Evolutionary conservation across 2,797 vertebrate species (phyloP).

Genomic region (Pangasius mekongensis): DNA sequence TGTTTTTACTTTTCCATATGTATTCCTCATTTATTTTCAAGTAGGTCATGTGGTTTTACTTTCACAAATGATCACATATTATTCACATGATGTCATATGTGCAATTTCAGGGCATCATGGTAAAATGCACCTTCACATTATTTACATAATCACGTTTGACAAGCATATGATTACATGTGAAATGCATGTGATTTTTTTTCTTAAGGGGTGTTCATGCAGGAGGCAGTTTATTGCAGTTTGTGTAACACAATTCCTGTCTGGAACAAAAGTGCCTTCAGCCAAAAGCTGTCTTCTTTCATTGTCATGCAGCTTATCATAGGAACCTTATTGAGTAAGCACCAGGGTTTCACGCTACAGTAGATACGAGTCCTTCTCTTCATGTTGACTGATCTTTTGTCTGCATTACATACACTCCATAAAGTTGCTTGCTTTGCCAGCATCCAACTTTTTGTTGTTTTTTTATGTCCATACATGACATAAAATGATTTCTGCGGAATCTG

Average conservation of each 20-base stretch:
- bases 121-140: not conserved
- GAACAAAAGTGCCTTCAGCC: slow-evolving; percentile 22
- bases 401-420: not conserved
- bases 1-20: too few relatives aligned
- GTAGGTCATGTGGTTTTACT: not conserved
- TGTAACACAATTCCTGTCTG: not conserved
- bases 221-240: slow-evolving; percentile 14
- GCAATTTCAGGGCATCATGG: not conserved
- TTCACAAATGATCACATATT: not conserved
- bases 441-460: slow-evolving; percentile 1
- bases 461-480: not conserved
- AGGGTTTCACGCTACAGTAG: not conserved
- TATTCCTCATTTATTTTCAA: not conserved
- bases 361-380: not conserved
- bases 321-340: slow-evolving; percentile 8
- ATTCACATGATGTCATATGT: not conserved
- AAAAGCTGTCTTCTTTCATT: slow-evolving; percentile 31
- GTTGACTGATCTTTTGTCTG: slow-evolving; percentile 3
- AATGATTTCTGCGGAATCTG: not conserved
- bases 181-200: slow-evolving; percentile 3
- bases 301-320: slow-evolving; percentile 8
- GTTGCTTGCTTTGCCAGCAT: not conserved
- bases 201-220: slow-evolving; percentile 2
- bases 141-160: not conserved
- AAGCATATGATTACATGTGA: slow-evolving; percentile 2